Conservation (phyloP, 1,140 invertebrate species). For the Leptoteleia sp. region DNA sequence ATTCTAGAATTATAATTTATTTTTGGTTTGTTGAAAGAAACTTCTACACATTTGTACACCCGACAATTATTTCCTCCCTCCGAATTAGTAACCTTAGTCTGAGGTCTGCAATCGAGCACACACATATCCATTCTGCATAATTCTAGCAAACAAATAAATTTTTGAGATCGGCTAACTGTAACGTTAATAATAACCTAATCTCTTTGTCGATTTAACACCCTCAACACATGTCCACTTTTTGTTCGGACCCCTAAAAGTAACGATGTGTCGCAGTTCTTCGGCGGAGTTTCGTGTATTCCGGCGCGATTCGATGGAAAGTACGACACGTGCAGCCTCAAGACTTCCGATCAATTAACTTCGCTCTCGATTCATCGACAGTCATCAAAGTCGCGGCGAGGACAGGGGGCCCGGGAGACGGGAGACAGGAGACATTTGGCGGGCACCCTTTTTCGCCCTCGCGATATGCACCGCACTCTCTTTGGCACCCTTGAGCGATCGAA, state of each 20-base stretch:
- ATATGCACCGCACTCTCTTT: slow-evolving; percentile 62
- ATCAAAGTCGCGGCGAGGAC: slow-evolving; percentile 36
- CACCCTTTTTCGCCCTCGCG: slow-evolving; percentile 37
- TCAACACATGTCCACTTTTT: slow-evolving; percentile 37
- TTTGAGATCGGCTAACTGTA: slow-evolving; percentile 22
- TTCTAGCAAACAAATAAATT: slow-evolving; percentile 10
- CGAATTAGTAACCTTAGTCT: too few relatives aligned
- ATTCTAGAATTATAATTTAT: too few relatives aligned
- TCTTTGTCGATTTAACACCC: slow-evolving; percentile 35
- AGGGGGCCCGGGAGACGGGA: neutral
- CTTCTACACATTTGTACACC: too few relatives aligned
- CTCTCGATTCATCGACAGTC: slow-evolving; percentile 65
- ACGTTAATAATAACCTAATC: slow-evolving; percentile 41
- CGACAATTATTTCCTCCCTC: too few relatives aligned
- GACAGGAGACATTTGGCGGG: neutral
- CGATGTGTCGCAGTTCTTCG: slow-evolving; percentile 35
- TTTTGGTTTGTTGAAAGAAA: too few relatives aligned
- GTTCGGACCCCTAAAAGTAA: slow-evolving; percentile 11
- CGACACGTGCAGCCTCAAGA: slow-evolving; percentile 75
- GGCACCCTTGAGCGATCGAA: slow-evolving; percentile 72
- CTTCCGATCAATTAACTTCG: slow-evolving; percentile 77
- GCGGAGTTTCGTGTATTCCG: slow-evolving; percentile 29
- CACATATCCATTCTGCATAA: neutral
- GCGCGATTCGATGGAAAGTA: slow-evolving; percentile 57
- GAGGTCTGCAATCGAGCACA: too few relatives aligned